A percentile compares a stretch with the other conserved stretches of the same genome.
These are phyloP conservation scores for Forficula auricularia DNA, from an alignment of 1,140 invertebrate species.

Conservation along the genomic window DNA sequence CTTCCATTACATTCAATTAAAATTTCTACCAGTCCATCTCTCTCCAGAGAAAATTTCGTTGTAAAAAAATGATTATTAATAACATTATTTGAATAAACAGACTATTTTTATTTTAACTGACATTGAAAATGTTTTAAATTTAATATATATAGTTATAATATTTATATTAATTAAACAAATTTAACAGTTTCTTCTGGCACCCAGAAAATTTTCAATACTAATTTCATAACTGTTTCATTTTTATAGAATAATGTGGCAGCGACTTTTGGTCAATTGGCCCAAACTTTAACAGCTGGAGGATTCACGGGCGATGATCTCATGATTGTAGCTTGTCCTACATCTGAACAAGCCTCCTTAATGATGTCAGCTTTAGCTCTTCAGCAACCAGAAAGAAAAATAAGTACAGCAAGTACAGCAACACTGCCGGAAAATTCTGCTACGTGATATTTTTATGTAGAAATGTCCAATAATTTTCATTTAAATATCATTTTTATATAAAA, in stretches of 20 bases:
- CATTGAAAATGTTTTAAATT: no score
- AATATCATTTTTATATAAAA: no score
- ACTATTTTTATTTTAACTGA: no score
- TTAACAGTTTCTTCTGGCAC: background rate
- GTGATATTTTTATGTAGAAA: no score
- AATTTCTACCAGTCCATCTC: no score
- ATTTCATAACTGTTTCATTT: conserved; percentile 16
- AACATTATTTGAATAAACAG: no score
- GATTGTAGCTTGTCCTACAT: conserved; percentile 70
- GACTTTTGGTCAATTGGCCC: conserved; percentile 64
- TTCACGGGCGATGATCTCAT: conserved; percentile 65
- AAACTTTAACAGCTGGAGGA: conserved; percentile 47
- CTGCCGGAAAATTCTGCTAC: background rate
- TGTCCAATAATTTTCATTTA: no score
- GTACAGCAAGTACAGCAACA: background rate
- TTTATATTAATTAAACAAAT: background rate
- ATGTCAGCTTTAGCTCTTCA: conserved; percentile 52
- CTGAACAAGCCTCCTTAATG: conserved; percentile 81
- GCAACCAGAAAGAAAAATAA: conserved; percentile 13
- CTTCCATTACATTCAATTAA: no score
- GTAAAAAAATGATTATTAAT: no score
- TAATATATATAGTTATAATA: no score
- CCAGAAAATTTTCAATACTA: no score
- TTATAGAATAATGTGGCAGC: conserved; percentile 73
- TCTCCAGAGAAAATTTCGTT: no score